A percentile compares a stretch with the other conserved stretches of the same genome.
These are phyloP conservation scores for Seira sanloemensis DNA, from an alignment of 2,888 invertebrate species.

Conservation along the genomic window DNA sequence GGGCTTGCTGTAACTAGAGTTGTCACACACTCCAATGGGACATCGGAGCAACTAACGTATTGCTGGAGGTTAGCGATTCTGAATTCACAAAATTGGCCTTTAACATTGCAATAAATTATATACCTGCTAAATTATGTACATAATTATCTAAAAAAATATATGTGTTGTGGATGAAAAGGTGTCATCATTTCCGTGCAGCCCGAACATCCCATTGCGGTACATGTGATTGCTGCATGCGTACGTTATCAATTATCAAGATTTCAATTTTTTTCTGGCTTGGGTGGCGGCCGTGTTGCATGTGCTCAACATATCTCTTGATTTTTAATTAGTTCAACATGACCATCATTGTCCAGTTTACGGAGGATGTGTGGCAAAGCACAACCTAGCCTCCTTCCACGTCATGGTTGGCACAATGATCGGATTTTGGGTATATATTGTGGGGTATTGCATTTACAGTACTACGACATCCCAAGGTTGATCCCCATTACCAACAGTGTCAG, in stretches of 20 bases:
- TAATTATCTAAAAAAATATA: too few species aligned
- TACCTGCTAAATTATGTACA: too few species aligned
- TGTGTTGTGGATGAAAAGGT: too few species aligned
- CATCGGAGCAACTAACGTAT: conserved; percentile 1
- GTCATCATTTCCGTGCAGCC: conserved; percentile 60
- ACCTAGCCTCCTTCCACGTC: conserved; percentile 62
- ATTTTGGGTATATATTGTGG: conserved; percentile 53
- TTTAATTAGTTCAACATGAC: conserved; percentile 52
- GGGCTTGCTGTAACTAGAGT: background rate
- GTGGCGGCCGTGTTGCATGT: too few species aligned
- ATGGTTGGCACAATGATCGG: conserved; percentile 57
- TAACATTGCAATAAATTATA: too few species aligned
- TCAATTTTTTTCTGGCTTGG: too few species aligned
- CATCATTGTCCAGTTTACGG: conserved; percentile 71
- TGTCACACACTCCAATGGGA: conserved; percentile 29
- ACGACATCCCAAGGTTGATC: background rate
- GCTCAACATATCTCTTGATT: too few species aligned
- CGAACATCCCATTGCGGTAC: conserved; percentile 61
- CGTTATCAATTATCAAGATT: too few species aligned
- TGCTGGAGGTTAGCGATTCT: conserved; percentile 41
- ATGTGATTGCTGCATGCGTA: conserved; percentile 70
- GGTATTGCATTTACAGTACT: conserved; percentile 11
- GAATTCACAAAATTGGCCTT: too few species aligned
- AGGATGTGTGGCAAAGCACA: conserved; percentile 68
- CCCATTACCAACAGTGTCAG: background rate